phyloP scores from a whole-genome alignment of 2,888 invertebrate genomes.

The Leucozona laternaria region DNA sequence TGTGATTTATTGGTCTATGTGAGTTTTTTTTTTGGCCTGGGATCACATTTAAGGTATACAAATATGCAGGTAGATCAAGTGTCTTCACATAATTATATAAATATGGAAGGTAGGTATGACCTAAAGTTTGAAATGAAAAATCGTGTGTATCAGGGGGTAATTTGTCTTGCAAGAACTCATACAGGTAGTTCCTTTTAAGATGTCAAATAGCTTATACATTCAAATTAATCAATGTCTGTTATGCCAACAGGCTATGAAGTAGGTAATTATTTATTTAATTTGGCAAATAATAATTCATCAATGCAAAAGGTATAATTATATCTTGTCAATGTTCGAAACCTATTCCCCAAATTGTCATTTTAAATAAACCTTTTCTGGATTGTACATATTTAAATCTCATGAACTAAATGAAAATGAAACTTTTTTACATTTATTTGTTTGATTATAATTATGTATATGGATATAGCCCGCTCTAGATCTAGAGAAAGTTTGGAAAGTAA shows the following conservation, averaged over 20 bases:
- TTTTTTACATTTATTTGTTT: too few species aligned
- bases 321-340: neutral
- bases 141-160: neutral
- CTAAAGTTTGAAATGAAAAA: slow-evolving; percentile 9
- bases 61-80: slow-evolving; percentile 63
- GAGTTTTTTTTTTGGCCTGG: neutral
- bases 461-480: too few species aligned
- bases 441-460: too few species aligned
- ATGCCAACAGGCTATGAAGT: neutral
- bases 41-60: slow-evolving; percentile 2
- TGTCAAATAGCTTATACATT: neutral
- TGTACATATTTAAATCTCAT: too few species aligned
- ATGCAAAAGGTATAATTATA: neutral
- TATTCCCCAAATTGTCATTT: too few species aligned
- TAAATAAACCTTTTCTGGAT: too few species aligned
- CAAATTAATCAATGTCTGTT: slow-evolving; percentile 20
- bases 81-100: slow-evolving; percentile 16
- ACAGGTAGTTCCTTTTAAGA: neutral
- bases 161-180: slow-evolving; percentile 13
- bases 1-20: slow-evolving; percentile 58
- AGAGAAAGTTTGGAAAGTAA: too few species aligned
- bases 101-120: slow-evolving; percentile 8
- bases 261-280: slow-evolving; percentile 10
- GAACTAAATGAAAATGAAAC: too few species aligned
- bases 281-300: slow-evolving; percentile 20